Evolutionary conservation across 2,888 invertebrate genomes (phyloP).

Genomic region (Glaucopsyche alexis): DNA sequence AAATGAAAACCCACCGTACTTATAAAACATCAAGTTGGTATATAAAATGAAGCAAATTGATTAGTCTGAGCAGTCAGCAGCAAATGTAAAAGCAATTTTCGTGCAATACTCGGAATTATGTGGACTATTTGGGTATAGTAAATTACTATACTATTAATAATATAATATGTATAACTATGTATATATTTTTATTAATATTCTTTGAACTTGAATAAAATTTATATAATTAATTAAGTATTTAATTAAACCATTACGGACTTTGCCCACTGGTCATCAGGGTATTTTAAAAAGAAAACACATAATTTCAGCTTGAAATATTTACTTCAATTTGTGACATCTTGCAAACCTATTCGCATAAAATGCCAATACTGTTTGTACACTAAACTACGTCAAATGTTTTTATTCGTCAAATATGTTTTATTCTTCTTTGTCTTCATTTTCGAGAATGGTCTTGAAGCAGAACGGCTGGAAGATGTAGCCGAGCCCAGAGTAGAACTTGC

Average conservation of each 20-base stretch:
- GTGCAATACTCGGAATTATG: neutral
- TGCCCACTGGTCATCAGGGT: neutral
- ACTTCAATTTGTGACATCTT: slow-evolving; percentile 59
- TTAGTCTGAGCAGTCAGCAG: neutral
- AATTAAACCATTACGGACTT: too few relatives aligned
- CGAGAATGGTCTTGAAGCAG: slow-evolving; percentile 88
- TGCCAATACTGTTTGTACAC: slow-evolving; percentile 54
- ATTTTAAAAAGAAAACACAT: slow-evolving; percentile 41
- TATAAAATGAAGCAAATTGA: neutral
- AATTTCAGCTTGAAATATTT: slow-evolving; percentile 64
- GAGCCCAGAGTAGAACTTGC: slow-evolving; percentile 92
- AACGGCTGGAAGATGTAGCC: slow-evolving; percentile 93
- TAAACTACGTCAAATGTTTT: slow-evolving; percentile 47
- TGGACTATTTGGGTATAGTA: too few relatives aligned
- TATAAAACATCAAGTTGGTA: neutral
- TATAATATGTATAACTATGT: neutral
- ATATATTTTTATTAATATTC: neutral
- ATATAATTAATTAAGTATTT: too few relatives aligned
- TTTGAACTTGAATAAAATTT: too few relatives aligned
- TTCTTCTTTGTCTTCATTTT: slow-evolving; percentile 74
- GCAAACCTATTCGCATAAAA: slow-evolving; percentile 42
- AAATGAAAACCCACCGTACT: neutral
- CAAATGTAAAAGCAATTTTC: neutral
- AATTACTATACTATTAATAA: too few relatives aligned
- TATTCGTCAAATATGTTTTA: slow-evolving; percentile 46